These are phyloP conservation scores for Lamellibrachia satsuma DNA, from an alignment of 2,888 invertebrate genomes.

Conservation along the genomic window DNA sequence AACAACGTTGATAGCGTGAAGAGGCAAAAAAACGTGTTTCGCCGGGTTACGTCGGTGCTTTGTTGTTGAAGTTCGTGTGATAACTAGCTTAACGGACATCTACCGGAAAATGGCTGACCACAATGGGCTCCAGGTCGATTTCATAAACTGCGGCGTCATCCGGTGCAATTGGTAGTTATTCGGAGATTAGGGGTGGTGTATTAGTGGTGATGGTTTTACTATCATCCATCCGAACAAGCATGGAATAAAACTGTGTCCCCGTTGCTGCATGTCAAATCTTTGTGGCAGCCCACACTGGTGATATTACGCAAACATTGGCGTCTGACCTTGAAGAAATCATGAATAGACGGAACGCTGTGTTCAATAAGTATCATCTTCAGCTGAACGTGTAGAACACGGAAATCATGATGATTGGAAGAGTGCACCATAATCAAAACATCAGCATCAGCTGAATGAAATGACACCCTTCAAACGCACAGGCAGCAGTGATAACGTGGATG, in stretches of 20 bases:
- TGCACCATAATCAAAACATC: no score
- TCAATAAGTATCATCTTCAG: no score
- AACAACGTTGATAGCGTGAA: not conserved
- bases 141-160: not conserved
- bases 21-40: not conserved
- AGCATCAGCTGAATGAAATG: no score
- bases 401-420: no score
- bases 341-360: no score
- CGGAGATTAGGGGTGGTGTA: not conserved
- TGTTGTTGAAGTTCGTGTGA: conserved; percentile 7
- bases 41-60: not conserved
- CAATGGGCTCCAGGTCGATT: not conserved
- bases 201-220: not conserved
- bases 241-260: not conserved
- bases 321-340: no score
- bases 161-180: not conserved
- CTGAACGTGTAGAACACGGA: no score
- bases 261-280: not conserved
- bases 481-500: no score
- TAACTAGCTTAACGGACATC: conserved; percentile 9
- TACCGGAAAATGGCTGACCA: not conserved
- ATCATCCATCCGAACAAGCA: not conserved
- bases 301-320: no score
- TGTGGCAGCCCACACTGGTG: no score
- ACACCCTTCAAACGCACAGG: no score